Evolutionary conservation across 1,140 invertebrate genomes (phyloP).

Genomic region (Dendrolimus punctatus): DNA sequence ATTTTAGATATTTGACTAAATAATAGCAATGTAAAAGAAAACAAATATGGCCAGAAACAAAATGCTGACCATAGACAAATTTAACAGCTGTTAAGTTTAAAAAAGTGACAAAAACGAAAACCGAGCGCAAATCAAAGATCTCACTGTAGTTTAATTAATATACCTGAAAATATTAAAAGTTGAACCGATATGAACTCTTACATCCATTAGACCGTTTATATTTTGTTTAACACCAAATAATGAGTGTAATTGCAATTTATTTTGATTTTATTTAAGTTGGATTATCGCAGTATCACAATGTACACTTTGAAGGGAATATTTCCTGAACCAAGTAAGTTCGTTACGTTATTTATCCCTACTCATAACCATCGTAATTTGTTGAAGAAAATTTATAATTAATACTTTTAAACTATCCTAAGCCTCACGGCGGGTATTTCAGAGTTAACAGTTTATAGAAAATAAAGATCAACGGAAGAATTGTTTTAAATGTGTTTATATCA

Average conservation of each 20-base stretch:
- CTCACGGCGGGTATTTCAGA: too few species aligned
- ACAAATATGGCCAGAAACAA: conserved; percentile 48
- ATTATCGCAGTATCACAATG: conserved; percentile 52
- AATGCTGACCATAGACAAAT: conserved; percentile 27
- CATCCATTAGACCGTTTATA: conserved; percentile 37
- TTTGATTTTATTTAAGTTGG: conserved; percentile 35
- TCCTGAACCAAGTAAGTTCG: conserved; percentile 72
- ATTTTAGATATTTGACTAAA: conserved; percentile 9
- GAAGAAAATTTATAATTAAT: too few species aligned
- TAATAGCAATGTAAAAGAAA: conserved; percentile 18
- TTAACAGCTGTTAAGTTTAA: conserved; percentile 51
- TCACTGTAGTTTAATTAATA: conserved; percentile 31
- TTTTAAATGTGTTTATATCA: too few species aligned
- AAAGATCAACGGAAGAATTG: too few species aligned
- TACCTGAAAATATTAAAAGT: conserved; percentile 33
- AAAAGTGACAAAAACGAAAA: conserved; percentile 53
- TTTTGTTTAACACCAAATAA: conserved; percentile 49
- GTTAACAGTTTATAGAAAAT: too few species aligned
- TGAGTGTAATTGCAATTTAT: conserved; percentile 53
- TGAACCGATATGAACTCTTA: conserved; percentile 43
- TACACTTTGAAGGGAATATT: conserved; percentile 73
- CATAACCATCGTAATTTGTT: too few species aligned
- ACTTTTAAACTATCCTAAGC: too few species aligned
- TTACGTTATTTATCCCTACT: conserved; percentile 6
- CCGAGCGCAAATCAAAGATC: conserved; percentile 53